These are phyloP conservation scores for Hiodon alosoides DNA, from an alignment of 2,113 vertebrate species.

Conservation along the genomic window DNA sequence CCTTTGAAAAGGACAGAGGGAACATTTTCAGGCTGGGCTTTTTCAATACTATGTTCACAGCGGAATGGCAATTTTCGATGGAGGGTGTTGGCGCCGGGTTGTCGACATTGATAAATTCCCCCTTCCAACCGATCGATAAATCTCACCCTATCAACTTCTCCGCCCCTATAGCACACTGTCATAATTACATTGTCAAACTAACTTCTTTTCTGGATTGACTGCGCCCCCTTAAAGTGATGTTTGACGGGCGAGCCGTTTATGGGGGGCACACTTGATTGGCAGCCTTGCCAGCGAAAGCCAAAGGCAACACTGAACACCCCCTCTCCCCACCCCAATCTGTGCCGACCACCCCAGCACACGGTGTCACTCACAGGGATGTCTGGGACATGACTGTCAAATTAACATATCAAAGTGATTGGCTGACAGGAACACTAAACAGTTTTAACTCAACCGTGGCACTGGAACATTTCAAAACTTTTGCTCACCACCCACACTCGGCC, in stretches of 20 bases:
- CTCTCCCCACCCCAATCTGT: conserved; percentile 46
- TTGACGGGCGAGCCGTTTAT: conserved; percentile 69
- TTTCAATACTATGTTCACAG: conserved; percentile 44
- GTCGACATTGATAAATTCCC: conserved; percentile 96
- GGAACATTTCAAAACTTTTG: conserved; percentile 37
- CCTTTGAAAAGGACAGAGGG: conserved; percentile 30
- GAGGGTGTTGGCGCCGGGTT: conserved; percentile 64
- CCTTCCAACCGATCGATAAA: conserved; percentile 85
- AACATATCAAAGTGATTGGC: conserved; percentile 65
- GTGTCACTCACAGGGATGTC: conserved; percentile 48
- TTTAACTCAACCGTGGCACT: conserved; percentile 40
- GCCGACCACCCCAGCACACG: conserved; percentile 44
- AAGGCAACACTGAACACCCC: conserved; percentile 56
- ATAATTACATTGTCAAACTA: conserved; percentile 95
- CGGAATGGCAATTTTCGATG: conserved; percentile 62
- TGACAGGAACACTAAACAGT: conserved; percentile 59
- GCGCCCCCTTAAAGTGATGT: conserved; percentile 60
- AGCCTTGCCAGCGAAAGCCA: conserved; percentile 59
- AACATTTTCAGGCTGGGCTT: conserved; percentile 38
- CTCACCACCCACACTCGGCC: conserved; percentile 4
- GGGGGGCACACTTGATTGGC: conserved; percentile 69
- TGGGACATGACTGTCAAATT: conserved; percentile 61
- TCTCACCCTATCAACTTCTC: conserved; percentile 66
- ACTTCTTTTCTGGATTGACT: conserved; percentile 60
- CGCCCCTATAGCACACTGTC: conserved; percentile 69